Evolutionary conservation across 2,113 vertebrate species (phyloP).

Genomic region (Zeus faber): DNA sequence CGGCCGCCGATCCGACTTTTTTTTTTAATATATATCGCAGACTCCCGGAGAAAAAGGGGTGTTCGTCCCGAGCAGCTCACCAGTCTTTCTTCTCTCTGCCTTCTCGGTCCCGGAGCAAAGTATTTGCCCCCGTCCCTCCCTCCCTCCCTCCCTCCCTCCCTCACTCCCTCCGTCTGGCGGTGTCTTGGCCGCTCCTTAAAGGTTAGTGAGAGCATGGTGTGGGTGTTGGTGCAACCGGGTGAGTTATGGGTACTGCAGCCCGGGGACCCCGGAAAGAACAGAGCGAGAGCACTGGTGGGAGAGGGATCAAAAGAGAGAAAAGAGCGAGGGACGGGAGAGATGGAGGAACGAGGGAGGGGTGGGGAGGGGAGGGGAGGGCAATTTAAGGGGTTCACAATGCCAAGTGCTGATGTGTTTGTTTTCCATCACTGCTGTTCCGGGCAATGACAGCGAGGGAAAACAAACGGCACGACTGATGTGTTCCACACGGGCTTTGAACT

Average conservation of each 20-base stretch:
- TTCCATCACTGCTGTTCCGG: slow-evolving; percentile 74
- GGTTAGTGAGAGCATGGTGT: slow-evolving; percentile 72
- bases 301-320: slow-evolving; percentile 58
- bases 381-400: slow-evolving; percentile 71
- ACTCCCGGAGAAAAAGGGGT: too few species aligned
- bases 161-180: too few species aligned
- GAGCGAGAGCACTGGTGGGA: slow-evolving; percentile 69
- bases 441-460: slow-evolving; percentile 73
- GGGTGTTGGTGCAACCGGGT: slow-evolving; percentile 73
- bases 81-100: slow-evolving; percentile 57
- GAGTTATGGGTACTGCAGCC: slow-evolving; percentile 76
- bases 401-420: slow-evolving; percentile 80
- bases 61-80: too few species aligned
- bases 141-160: too few species aligned
- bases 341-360: slow-evolving; percentile 29
- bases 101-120: slow-evolving; percentile 50
- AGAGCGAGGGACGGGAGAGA: slow-evolving; percentile 37
- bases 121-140: slow-evolving; percentile 65
- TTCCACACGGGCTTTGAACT: slow-evolving; percentile 64
- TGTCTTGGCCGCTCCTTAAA: slow-evolving; percentile 70
- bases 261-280: slow-evolving; percentile 74
- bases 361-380: slow-evolving; percentile 57
- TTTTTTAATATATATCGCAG: too few species aligned
- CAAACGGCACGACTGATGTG: slow-evolving; percentile 73
- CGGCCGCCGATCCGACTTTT: too few species aligned